Evolutionary conservation across 2,113 vertebrate genomes (phyloP), one percentile per base, ranked within the genome.

Genomic region (Pica pica): DNA sequence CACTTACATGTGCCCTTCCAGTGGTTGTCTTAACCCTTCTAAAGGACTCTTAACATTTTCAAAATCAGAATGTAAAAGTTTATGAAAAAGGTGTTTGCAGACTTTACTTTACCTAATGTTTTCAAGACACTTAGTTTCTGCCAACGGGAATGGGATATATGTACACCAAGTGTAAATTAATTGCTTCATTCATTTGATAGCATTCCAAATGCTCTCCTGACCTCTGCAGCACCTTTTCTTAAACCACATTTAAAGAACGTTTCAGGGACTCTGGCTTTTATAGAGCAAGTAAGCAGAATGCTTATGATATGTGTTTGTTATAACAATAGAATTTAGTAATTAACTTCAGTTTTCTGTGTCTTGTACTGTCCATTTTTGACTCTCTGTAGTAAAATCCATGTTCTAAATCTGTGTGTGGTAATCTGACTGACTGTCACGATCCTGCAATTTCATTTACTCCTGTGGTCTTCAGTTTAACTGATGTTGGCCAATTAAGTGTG

Each of bases 131-230:
- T 44, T n/a, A 5, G 5, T 68, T 82, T 67, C 71, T 71, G 9
- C 24, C 14, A 73, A 24, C 46, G 31, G 2, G 35, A 59, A 30
- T 33, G 42, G 21, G 27, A 27, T 19, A 33, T n/a, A 21, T 20
- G 13, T 44, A 18, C 11, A 41, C 8, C 10, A 33, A 44, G 31
- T 56, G 16, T 78, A 57, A 80, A 55, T 41, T 18, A 75, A 70
- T 24, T 1, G 1, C 20, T 59, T 86, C 5, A 1, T 60, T 74
- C 1, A 0, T 77, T 80, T 52, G 47, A 33, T 61, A 46, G 13
- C 12, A 4, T 61, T 90, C 83, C 63, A 88, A 63, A 52, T 41
- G 24, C 53, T 92, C 2, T 0, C 78, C 41, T 69, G 88, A 50
- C 30, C 64, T 63, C 28, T 67, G 60, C 41, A 82, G 46, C 57